A percentile compares a stretch with the other conserved stretches of the same genome.
Evolutionary conservation across 2,888 invertebrate species (phyloP).

Genomic region (Thecocarcelia acutangulata): DNA sequence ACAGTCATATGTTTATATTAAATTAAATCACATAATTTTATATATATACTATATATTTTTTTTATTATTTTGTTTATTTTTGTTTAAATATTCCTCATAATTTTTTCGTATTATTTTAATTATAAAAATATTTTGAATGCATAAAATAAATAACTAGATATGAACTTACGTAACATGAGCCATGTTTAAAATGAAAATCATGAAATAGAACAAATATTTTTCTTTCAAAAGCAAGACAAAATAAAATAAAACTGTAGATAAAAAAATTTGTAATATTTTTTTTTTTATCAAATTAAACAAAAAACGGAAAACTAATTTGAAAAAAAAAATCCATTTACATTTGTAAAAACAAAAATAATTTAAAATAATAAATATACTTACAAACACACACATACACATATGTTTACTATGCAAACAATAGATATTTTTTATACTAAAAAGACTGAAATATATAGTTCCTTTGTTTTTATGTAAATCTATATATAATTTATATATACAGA

Average conservation of each 20-base stretch:
- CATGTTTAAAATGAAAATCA: conserved; percentile 22
- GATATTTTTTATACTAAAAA: conserved; percentile 81
- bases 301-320: conserved; percentile 25
- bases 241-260: conserved; percentile 8
- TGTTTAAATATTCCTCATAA: no score
- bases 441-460: conserved; percentile 82
- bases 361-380: conserved; percentile 49
- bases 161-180: not conserved
- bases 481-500: conserved; percentile 60
- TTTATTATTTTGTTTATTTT: no score
- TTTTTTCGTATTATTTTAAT: no score
- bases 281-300: conserved; percentile 20
- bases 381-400: conserved; percentile 55
- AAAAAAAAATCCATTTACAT: conserved; percentile 55
- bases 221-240: conserved; percentile 48
- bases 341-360: conserved; percentile 46
- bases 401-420: conserved; percentile 71
- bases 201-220: conserved; percentile 59
- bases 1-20: no score
- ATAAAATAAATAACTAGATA: no score
- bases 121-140: no score
- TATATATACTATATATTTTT: no score
- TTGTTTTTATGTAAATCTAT: conserved; percentile 81
- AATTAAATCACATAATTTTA: no score
- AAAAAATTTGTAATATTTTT: conserved; percentile 31